Conservation (phyloP, 2,888 invertebrate species). For the Troides aeacus region DNA sequence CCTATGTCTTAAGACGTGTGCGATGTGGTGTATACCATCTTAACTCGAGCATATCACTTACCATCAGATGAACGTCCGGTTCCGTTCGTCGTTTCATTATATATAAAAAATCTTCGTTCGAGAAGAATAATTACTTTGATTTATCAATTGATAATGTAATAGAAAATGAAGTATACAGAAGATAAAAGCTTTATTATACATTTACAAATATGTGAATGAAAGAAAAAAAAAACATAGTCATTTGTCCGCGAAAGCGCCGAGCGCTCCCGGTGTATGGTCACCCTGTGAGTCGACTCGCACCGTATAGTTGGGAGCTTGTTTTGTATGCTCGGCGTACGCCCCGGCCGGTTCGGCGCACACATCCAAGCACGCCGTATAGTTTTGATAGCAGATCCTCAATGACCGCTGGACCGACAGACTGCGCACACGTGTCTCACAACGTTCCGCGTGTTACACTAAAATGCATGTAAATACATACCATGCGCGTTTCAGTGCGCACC, state of each 20-base stretch:
- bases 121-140: too few relatives aligned
- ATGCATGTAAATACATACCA: slow-evolving; percentile 70
- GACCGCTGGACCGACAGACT: slow-evolving; percentile 83
- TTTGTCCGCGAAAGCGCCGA: neutral
- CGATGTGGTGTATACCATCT: too few relatives aligned
- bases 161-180: too few relatives aligned
- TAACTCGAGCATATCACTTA: too few relatives aligned
- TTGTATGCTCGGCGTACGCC: slow-evolving; percentile 66
- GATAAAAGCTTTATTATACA: too few relatives aligned
- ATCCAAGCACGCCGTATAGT: slow-evolving; percentile 62
- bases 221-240: neutral
- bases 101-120: too few relatives aligned
- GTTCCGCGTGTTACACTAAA: slow-evolving; percentile 49
- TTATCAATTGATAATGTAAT: too few relatives aligned
- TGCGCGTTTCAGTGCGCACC: slow-evolving; percentile 53
- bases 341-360: slow-evolving; percentile 73
- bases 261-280: slow-evolving; percentile 9
- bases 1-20: too few relatives aligned
- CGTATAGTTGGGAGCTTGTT: slow-evolving; percentile 55
- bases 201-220: neutral
- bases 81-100: too few relatives aligned
- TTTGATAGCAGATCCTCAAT: slow-evolving; percentile 77
- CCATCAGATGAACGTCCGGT: too few relatives aligned
- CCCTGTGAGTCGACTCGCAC: slow-evolving; percentile 32
- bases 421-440: slow-evolving; percentile 78